Evolutionary conservation across 2,888 invertebrate genomes (phyloP).

Genomic region (Girardia tigrina): DNA sequence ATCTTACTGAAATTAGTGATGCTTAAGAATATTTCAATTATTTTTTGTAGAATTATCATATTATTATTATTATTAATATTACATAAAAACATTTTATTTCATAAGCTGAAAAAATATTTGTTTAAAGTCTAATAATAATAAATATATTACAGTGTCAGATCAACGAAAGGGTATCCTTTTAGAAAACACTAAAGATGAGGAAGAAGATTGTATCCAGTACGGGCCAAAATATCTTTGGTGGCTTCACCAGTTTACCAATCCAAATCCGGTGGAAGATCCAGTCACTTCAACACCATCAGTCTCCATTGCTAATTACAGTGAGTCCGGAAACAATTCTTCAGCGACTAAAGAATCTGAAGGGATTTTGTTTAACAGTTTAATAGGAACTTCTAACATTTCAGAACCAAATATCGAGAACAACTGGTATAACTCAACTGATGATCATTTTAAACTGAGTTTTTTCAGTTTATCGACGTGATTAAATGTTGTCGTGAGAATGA

Average conservation of each 20-base stretch:
- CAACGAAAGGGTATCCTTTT: background rate
- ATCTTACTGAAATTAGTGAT: no score
- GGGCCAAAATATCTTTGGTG: conserved; percentile 4
- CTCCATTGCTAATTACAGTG: background rate
- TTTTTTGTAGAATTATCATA: no score
- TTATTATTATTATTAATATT: no score
- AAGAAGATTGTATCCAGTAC: background rate
- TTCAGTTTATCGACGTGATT: background rate
- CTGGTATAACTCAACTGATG: background rate
- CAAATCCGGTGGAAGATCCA: background rate
- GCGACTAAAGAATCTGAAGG: background rate
- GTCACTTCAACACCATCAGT: background rate
- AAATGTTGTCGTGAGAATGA: background rate
- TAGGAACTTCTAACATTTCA: background rate
- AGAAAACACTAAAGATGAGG: background rate
- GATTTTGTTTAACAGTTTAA: background rate
- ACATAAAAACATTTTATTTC: no score
- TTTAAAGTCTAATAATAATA: no score
- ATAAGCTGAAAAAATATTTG: no score
- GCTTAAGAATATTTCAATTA: no score
- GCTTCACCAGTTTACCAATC: background rate
- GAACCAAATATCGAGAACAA: background rate
- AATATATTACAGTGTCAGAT: no score
- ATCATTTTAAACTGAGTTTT: background rate
- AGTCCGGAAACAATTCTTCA: background rate